Evolutionary conservation across 2,888 invertebrate species (phyloP), one percentile per base, ranked within the genome.

Genomic region (Agriopis leucophaearia): DNA sequence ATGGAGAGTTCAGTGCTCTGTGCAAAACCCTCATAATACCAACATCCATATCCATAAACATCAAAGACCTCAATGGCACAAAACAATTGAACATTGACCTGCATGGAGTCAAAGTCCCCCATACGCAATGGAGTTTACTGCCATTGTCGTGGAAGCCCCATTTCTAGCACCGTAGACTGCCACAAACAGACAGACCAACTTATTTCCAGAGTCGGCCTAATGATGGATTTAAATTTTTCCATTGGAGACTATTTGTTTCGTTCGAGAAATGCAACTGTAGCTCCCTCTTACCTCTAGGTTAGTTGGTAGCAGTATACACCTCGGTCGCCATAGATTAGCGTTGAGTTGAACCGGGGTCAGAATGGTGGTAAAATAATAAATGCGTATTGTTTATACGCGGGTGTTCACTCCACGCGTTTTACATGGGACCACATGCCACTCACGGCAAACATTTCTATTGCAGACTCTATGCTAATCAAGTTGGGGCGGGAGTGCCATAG

Each of bases 331-430:
- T 40, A 57, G 44, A 35, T 45, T 35, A 57, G 57, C 16, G 12
- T n/a, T 4, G 45, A 48, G 58, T 59, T 48, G 48, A 45, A 38
- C 48, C 35, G 44, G 44, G 61, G 52, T 61, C 69, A 71, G 48
- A 61, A 63, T 58, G 64, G 60, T 42, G 66, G 63, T 56, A 59
- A 64, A 72, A 71, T 69, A 70, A 72, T 73, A 74, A 73, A 64
- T 68, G 64, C 56, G 63, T 64, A 69, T 75, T 75, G 74, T 75
- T 73, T 63, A 55, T 38, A 50, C 57, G 18, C 42, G 58, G 74
- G 57, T 74, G 73, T 74, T 75, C 71, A 69, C 74, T 69, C 66
- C 69, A 71, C 56, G 74, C 69, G 69, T 66, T 62, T 35, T 18
- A 13, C 50, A 50, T 50, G 40, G 4, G 40, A 55, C 42, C 55